phyloP scores from a whole-genome alignment of 2,888 invertebrate genomes.

The Mythimna lalbum region DNA sequence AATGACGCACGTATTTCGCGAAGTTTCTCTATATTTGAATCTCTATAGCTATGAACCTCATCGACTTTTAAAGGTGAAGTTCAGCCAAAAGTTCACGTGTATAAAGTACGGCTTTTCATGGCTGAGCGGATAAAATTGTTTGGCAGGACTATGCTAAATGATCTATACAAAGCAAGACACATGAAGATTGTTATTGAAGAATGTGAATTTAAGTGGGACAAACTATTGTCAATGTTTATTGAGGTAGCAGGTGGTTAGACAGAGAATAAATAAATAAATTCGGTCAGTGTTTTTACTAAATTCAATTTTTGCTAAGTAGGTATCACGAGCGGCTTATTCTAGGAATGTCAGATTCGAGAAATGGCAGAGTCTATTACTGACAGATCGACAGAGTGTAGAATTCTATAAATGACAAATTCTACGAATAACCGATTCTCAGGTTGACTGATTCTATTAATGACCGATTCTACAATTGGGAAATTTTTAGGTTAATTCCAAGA shows the following conservation, averaged over 20 bases:
- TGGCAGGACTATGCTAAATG: conserved; percentile 52
- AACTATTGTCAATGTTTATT: not conserved
- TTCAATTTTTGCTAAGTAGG: conserved; percentile 4
- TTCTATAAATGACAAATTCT: too few species aligned
- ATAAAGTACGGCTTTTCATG: conserved; percentile 43
- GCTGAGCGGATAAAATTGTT: conserved; percentile 42
- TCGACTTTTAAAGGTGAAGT: conserved; percentile 65
- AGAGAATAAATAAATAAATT: conserved; percentile 5
- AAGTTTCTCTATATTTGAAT: conserved; percentile 40
- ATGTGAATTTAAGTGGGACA: not conserved
- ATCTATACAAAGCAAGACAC: conserved; percentile 22
- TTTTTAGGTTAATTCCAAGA: too few species aligned
- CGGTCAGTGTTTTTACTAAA: not conserved
- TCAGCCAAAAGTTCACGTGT: conserved; percentile 62
- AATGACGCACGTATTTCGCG: conserved; percentile 30
- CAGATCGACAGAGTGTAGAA: too few species aligned
- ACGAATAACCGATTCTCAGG: too few species aligned
- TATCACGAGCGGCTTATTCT: not conserved
- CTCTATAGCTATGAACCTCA: conserved; percentile 45
- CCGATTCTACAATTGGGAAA: too few species aligned
- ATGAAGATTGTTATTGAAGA: conserved; percentile 1
- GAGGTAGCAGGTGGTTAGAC: not conserved
- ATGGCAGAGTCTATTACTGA: too few species aligned
- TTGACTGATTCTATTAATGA: too few species aligned
- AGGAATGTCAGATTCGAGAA: too few species aligned